Percentiles rank a stretch among this genome's conserved stretches.
phyloP scores from a whole-genome alignment of 2,113 vertebrate genomes.

The Phaetusa simplex region DNA sequence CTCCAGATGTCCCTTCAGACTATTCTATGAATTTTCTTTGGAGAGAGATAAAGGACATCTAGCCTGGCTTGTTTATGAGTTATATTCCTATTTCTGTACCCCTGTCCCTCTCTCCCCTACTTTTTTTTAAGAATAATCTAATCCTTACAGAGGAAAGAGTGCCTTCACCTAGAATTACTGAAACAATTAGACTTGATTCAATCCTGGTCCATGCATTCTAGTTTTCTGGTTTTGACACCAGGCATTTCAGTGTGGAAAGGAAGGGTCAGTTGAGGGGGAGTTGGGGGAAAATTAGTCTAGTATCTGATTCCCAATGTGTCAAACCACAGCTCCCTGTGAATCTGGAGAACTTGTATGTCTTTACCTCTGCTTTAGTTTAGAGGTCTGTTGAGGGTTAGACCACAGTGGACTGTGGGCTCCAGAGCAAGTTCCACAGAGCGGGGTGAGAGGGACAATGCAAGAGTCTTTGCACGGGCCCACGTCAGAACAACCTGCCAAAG shows the following conservation, averaged over 20 bases:
- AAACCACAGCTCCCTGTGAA: background rate
- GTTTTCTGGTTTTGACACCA: background rate
- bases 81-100: background rate
- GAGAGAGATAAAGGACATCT: background rate
- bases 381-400: background rate
- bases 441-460: background rate
- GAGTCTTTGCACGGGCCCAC: background rate
- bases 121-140: background rate
- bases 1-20: background rate
- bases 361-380: background rate
- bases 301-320: fast-evolving
- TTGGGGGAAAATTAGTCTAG: background rate
- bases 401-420: background rate
- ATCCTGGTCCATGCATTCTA: background rate
- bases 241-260: background rate
- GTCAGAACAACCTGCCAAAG: background rate
- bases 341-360: background rate
- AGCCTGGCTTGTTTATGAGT: background rate
- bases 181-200: background rate
- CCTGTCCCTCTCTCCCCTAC: background rate
- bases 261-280: background rate
- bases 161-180: background rate
- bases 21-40: background rate
- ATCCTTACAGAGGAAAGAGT: background rate
- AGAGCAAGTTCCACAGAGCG: background rate